Evolutionary conservation across 1,140 invertebrate species (phyloP).

Genomic region (Brachionus paranguensis): DNA sequence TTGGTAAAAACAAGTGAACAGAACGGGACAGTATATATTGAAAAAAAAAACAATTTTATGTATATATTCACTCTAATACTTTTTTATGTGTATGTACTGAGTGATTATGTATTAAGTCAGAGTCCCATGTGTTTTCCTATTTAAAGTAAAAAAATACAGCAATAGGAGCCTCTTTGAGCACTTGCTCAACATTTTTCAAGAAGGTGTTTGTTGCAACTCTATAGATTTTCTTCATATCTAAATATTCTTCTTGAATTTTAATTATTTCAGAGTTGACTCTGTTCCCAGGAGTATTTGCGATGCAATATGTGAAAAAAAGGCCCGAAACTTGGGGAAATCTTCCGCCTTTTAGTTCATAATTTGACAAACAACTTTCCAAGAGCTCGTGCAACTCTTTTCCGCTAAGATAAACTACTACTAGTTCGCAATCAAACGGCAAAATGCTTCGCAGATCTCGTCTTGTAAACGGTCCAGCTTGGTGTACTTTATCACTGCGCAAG

Average conservation of each 20-base stretch:
- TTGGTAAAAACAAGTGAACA: no score
- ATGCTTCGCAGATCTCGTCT: constrained; percentile 73
- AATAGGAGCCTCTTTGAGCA: not conserved
- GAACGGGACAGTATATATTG: no score
- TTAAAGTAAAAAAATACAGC: no score
- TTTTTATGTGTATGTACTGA: no score
- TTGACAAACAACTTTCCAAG: not conserved
- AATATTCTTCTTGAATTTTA: constrained; percentile 74
- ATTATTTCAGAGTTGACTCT: constrained; percentile 68
- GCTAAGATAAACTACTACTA: constrained; percentile 62
- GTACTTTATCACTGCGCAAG: constrained; percentile 67
- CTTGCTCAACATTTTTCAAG: constrained; percentile 11
- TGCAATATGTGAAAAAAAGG: constrained; percentile 47
- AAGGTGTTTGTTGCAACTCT: constrained; percentile 15
- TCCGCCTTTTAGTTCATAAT: constrained; percentile 46
- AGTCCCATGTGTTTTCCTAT: no score
- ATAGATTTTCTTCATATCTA: constrained; percentile 62
- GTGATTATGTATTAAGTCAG: no score
- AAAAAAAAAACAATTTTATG: no score
- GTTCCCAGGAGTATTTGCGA: constrained; percentile 63
- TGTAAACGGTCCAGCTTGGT: constrained; percentile 72
- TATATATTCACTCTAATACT: no score
- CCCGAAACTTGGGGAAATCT: constrained; percentile 65
- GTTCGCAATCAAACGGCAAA: constrained; percentile 74
- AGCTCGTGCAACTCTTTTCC: constrained; percentile 57